Evolutionary conservation across 2,888 invertebrate genomes (phyloP).

Genomic region (Melipona beecheii): DNA sequence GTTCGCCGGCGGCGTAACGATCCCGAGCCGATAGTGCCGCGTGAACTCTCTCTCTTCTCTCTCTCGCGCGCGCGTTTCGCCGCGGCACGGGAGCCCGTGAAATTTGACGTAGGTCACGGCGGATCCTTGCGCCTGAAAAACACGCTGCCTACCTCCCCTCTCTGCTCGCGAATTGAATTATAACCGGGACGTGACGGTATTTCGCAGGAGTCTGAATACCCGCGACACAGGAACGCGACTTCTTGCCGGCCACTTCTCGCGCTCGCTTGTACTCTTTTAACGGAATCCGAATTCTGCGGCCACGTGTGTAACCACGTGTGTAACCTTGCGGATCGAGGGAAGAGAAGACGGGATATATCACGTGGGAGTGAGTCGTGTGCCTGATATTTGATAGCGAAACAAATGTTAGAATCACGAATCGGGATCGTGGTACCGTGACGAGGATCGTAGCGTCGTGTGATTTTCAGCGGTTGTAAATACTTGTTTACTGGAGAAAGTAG

Average conservation of each 20-base stretch:
- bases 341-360: too few species aligned
- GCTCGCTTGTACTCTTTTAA: background rate
- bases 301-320: background rate
- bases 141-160: constrained; percentile 3
- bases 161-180: constrained; percentile 44
- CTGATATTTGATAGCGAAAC: too few species aligned
- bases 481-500: too few species aligned
- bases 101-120: constrained; percentile 75
- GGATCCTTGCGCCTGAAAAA: constrained; percentile 53
- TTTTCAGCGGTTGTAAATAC: too few species aligned
- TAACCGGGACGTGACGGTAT: constrained; percentile 50
- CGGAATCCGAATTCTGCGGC: constrained; percentile 4
- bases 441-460: too few species aligned
- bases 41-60: constrained; percentile 29
- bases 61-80: background rate
- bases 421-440: too few species aligned
- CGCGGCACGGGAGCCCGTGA: constrained; percentile 59
- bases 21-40: constrained; percentile 46
- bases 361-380: too few species aligned
- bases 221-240: constrained; percentile 14
- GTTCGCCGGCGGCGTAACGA: constrained; percentile 54
- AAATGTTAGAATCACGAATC: too few species aligned
- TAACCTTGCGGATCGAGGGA: too few species aligned
- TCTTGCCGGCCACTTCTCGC: background rate
- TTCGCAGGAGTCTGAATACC: constrained; percentile 38